A percentile compares a stretch with the other conserved stretches of the same genome.
These are phyloP conservation scores for Lampropteryx suffumata DNA, from an alignment of 2,888 invertebrate species.

Conservation along the genomic window DNA sequence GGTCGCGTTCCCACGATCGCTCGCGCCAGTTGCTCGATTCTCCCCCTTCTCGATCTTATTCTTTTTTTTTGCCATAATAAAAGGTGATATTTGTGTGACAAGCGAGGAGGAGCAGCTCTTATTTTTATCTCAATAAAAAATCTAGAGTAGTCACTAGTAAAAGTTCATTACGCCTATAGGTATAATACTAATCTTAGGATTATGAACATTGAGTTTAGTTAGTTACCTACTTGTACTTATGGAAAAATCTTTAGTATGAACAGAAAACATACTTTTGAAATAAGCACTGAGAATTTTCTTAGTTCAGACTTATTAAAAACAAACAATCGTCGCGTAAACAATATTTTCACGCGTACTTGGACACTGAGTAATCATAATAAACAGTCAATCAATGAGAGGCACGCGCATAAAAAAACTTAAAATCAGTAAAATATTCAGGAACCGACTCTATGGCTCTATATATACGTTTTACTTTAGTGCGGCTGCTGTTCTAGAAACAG, in stretches of 20 bases:
- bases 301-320: slow-evolving; percentile 44
- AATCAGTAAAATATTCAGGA: background rate
- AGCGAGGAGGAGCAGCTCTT: slow-evolving; percentile 50
- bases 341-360: slow-evolving; percentile 62
- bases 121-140: slow-evolving; percentile 37
- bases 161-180: slow-evolving; percentile 5
- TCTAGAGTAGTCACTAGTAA: background rate
- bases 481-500: slow-evolving; percentile 7
- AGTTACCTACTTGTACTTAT: too few species aligned
- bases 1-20: slow-evolving; percentile 81
- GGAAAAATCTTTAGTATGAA: too few species aligned
- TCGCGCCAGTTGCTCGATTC: slow-evolving; percentile 79
- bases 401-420: slow-evolving; percentile 55
- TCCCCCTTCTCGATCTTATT: slow-evolving; percentile 67
- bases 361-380: slow-evolving; percentile 63
- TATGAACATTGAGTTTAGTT: too few species aligned
- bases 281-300: too few species aligned
- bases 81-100: slow-evolving; percentile 67
- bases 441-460: background rate
- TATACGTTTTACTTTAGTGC: slow-evolving; percentile 1
- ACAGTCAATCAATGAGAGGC: slow-evolving; percentile 64
- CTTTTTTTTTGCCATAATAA: slow-evolving; percentile 61
- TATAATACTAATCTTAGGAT: slow-evolving; percentile 3
- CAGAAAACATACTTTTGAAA: too few species aligned
- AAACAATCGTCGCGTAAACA: slow-evolving; percentile 53